Base-by-base conservation (phyloP, 2,797 vertebrate genomes). In the Rhynchotus rufescens region DNA sequence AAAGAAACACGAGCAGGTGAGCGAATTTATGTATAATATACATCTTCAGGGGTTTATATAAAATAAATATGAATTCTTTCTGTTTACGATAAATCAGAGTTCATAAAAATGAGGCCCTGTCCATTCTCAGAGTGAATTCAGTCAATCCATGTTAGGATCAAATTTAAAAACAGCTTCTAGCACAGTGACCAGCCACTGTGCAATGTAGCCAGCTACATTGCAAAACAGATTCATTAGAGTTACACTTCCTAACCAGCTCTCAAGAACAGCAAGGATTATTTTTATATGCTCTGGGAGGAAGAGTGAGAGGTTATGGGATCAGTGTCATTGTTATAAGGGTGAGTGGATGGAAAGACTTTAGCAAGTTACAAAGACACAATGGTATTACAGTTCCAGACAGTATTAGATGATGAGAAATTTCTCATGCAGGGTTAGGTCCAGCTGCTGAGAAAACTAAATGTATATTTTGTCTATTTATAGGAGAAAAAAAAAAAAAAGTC, bases 31-130 rank as follows among this genome's bases (percentile, higher is more conserved):
- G 5, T 34, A 51, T 28, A 80, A 76, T 62, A 40, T 75, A 20
- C 52, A 51, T 49, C 56, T 96, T 94, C 45, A 51, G 62, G 52
- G 77, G 62, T 42, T 83, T 89, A 67, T 65, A 38, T 73, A 91
- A 92, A 73, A 66, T 34, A 86, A 60, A 65, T 59, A 23, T 77
- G 79, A 84, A 15, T 86, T 93, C 15, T 80, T 95, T 93, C 56
- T 79, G 49, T 94, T 89, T 93, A 69, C 72, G 90, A 23, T 89
- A 84, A 94, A 91, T 92, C 77, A 76, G 44, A 92, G 30, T 80
- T 93, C 79, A 81, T 44, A 72, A 71, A 91, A 82, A 73, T 28
- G 59, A 91, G 22, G n/a, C 22, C 40, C 25, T 90, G 36, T 65
- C 81, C 32, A 12, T 71, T 82, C 67, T 88, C 30, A 84, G 36